Percentiles rank a stretch among this genome's conserved stretches.
Evolutionary conservation across 1,140 invertebrate species (phyloP).

Genomic region (Cardiocondyla obscurior): DNA sequence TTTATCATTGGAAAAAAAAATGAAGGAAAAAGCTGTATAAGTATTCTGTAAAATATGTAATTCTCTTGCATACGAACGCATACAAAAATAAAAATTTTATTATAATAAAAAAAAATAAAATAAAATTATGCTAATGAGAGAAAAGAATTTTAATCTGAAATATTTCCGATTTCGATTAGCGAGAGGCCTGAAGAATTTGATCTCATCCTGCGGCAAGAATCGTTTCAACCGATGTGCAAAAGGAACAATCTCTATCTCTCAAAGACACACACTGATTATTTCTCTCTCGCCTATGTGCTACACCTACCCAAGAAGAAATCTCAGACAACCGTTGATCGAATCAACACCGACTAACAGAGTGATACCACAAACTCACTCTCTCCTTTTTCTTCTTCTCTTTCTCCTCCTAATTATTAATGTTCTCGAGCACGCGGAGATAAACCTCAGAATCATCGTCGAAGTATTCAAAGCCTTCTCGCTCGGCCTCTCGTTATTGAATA

Average conservation of each 20-base stretch:
- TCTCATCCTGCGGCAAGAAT: constrained; percentile 26
- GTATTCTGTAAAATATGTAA: background rate
- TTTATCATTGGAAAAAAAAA: too few species aligned
- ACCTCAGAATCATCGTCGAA: constrained; percentile 75
- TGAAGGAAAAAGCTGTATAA: too few species aligned
- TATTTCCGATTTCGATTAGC: background rate
- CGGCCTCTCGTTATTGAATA: constrained; percentile 73
- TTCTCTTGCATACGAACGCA: too few species aligned
- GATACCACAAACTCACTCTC: constrained; percentile 63
- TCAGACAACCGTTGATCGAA: constrained; percentile 69
- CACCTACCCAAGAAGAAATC: constrained; percentile 57
- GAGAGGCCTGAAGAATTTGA: background rate
- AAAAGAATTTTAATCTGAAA: background rate
- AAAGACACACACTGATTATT: constrained; percentile 64
- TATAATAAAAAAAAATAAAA: background rate
- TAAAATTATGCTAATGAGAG: constrained; percentile 7
- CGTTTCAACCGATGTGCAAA: constrained; percentile 43
- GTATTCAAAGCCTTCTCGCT: constrained; percentile 64
- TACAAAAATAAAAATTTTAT: background rate
- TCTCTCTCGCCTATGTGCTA: constrained; percentile 51
- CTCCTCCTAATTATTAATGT: constrained; percentile 75
- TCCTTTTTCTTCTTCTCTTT: constrained; percentile 22
- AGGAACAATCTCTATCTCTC: constrained; percentile 28
- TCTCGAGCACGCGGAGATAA: constrained; percentile 72
- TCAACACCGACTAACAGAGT: constrained; percentile 69